Evolutionary conservation across 2,888 invertebrate species (phyloP).

Genomic region (Alloscopus bannaensis): DNA sequence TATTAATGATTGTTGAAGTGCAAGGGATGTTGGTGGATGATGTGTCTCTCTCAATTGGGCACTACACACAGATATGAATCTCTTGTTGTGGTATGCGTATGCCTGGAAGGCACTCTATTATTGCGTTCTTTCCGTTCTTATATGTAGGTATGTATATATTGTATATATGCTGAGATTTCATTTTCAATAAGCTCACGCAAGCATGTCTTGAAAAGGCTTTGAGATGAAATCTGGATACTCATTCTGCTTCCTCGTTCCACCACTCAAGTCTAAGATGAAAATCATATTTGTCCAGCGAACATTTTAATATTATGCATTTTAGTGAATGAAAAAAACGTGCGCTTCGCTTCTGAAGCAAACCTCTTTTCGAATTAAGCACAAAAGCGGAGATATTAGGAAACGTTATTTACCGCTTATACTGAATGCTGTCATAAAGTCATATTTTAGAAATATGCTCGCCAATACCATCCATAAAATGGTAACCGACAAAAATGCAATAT

Average conservation of each 20-base stretch:
- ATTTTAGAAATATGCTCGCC: too few relatives aligned
- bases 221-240: not conserved
- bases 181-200: slow-evolving; percentile 52
- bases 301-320: too few relatives aligned
- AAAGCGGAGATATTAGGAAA: too few relatives aligned
- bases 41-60: slow-evolving; percentile 12
- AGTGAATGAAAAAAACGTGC: too few relatives aligned
- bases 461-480: slow-evolving; percentile 1
- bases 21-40: slow-evolving; percentile 14
- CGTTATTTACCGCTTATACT: too few relatives aligned
- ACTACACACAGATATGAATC: slow-evolving; percentile 46
- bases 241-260: not conserved
- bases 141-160: too few relatives aligned
- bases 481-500: slow-evolving; percentile 16
- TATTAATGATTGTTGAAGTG: slow-evolving; percentile 41
- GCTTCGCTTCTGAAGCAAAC: too few relatives aligned
- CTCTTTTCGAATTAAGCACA: too few relatives aligned
- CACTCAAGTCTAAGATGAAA: too few relatives aligned
- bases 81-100: slow-evolving; percentile 48
- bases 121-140: slow-evolving; percentile 1
- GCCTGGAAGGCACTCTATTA: slow-evolving; percentile 44
- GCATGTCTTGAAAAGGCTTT: not conserved
- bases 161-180: too few relatives aligned
- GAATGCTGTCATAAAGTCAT: too few relatives aligned
- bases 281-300: too few relatives aligned